Base-by-base conservation (phyloP, 2,797 vertebrate species). In the Channa striata region DNA sequence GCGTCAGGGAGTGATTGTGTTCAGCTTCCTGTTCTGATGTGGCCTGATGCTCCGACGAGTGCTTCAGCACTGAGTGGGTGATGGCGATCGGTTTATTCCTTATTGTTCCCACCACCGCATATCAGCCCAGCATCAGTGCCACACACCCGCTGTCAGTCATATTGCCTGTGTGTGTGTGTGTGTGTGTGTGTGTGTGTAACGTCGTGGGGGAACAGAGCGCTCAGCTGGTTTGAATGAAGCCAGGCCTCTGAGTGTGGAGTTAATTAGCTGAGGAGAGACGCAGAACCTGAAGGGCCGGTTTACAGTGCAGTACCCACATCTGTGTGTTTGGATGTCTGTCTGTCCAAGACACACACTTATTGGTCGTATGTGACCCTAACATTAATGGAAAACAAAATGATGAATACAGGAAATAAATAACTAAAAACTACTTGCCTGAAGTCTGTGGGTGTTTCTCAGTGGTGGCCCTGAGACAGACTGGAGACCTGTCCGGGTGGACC, bases 201-300 rank as follows among this genome's bases (percentile, higher is more conserved):
- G 63, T 30, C 76, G 62, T 51, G 74, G 83, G 68, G 80, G 82
- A 86, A 78, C 81, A 48, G 74, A 70, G 77, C 62, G 69, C 79
- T 82, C 67, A 62, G 82, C 83, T 72, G 43, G 49, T 90, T 91
- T 87, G 90, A 92, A 93, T 93, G 92, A 93, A 90, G 72, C 81
- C 51, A 53, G 70, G 69, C 86, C 90, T 88, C 84, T 77, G 83
- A 92, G 89, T 81, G 36, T 66, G 59, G 25, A 85, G 83, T 89
- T 93, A 92, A 93, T 93, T 93, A 93, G 82, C 82, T 43, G 80
- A 88, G 82, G 78, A 92, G 86, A 90, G 72, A 85, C 47, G 66
- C 79, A 77, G 80, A 71, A 51, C 63, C 70, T 69, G 67, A 74
- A 87, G 84, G 80, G 79, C 79, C 87, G 91, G 86, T 92, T 90